A percentile compares a stretch with the other conserved stretches of the same genome.
Conservation (phyloP, 2,113 vertebrate genomes). For the Microcebus ravelobensis region DNA sequence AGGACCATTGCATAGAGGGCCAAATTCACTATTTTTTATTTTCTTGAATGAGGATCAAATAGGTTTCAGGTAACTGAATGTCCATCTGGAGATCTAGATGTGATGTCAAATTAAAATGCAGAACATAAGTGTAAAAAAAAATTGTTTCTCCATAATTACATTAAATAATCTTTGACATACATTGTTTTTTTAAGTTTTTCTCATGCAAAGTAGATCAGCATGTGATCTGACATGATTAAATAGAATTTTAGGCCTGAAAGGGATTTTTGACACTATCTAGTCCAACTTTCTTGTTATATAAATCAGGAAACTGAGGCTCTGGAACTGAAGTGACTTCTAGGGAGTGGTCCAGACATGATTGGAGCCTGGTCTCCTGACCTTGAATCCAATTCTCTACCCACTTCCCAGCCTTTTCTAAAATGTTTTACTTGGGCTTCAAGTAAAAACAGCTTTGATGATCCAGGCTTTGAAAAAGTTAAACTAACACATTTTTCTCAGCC, state of each 20-base stretch:
- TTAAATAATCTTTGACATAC: conserved; percentile 36
- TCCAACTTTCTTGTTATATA: background rate
- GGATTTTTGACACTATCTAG: background rate
- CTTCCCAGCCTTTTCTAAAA: background rate
- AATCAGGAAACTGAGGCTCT: background rate
- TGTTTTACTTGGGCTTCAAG: background rate
- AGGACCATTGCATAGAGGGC: background rate
- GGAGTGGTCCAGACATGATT: background rate
- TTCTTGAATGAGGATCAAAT: conserved; percentile 69
- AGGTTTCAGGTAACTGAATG: conserved; percentile 60
- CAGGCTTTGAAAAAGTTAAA: background rate
- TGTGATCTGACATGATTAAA: conserved; percentile 21
- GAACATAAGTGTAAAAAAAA: conserved; percentile 20
- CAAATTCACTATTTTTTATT: conserved; percentile 68
- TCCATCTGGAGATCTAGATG: conserved; percentile 30
- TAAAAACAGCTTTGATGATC: background rate
- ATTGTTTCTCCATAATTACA: background rate
- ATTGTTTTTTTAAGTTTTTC: conserved; percentile 11
- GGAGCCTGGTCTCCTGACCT: background rate
- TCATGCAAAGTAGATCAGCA: conserved; percentile 15
- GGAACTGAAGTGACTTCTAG: background rate
- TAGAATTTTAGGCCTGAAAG: background rate
- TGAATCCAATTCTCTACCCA: background rate
- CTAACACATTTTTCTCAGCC: background rate
- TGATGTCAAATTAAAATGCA: conserved; percentile 67